Evolutionary conservation across 2,888 invertebrate genomes (phyloP).

Genomic region (Alviniconcha strummeri): DNA sequence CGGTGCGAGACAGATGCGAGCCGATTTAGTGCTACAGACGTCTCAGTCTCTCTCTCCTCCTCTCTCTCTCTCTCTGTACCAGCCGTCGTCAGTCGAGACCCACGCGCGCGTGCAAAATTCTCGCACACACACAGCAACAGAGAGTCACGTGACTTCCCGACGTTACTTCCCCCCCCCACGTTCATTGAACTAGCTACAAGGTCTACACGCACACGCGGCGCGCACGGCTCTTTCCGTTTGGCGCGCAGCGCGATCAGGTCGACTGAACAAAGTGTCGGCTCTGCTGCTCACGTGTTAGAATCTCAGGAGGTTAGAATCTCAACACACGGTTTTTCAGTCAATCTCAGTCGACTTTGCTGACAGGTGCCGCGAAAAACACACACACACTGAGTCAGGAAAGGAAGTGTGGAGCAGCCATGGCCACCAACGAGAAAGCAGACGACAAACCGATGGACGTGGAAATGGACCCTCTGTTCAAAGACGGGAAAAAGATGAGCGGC

Average conservation of each 20-base stretch:
- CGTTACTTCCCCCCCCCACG: slow-evolving; percentile 13
- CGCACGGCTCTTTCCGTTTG: neutral
- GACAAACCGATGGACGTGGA: slow-evolving; percentile 26
- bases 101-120: too few relatives aligned
- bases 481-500: neutral
- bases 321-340: neutral
- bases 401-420: neutral
- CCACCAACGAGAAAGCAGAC: slow-evolving; percentile 3
- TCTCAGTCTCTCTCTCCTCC: too few relatives aligned
- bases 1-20: too few relatives aligned
- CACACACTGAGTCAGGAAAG: too few relatives aligned
- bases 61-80: too few relatives aligned
- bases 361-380: too few relatives aligned
- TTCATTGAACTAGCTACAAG: neutral
- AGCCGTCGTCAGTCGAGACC: too few relatives aligned
- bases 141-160: slow-evolving; percentile 9
- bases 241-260: neutral
- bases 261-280: neutral
- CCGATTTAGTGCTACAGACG: too few relatives aligned
- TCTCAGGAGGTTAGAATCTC: slow-evolving; percentile 17
- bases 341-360: neutral
- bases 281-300: neutral
- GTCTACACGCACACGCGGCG: neutral
- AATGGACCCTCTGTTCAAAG: slow-evolving; percentile 31
- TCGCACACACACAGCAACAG: neutral